Base-by-base conservation (phyloP, 2,888 invertebrate genomes). In the Caenorhabditis uteleia region DNA sequence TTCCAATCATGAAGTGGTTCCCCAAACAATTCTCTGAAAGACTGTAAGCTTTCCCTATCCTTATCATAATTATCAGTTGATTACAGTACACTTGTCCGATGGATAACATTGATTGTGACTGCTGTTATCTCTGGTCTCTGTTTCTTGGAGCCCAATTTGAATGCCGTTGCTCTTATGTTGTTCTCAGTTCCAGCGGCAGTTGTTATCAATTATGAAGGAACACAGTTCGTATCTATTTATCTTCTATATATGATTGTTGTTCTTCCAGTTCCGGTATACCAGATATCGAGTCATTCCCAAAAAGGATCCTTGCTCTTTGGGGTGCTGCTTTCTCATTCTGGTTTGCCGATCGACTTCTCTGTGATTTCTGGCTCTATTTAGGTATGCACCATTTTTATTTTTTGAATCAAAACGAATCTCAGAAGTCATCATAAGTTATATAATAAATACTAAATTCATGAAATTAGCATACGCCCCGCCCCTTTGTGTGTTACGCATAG, bases 141-240 rank as follows among this genome's bases (percentile, higher is more conserved):
- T 55, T 80, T 80, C 60, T 34, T 80, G 27, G 75, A 80, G 53
- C 80, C 80, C 7, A 76, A 77, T 45, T 47, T 80, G 29, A 80
- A 80, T 53, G 80, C 80, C 3, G 59, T 81, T 26, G 79, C 77
- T 16, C 46, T 80, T 29, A 80, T 80, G 78, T 53, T 70, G 6
- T 78, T 75, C 53, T 76, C 78, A 12, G 67, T 81, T 47, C 80
- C 80, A 7, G 71, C 77, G 1, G 70, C 72, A 0, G 55, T 69
- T 31, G 69, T 79, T 14, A 73, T 80, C 34, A 68, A 76, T 40
- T 71, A 78, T 40, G 80, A 80, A 49, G 79, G 79, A 49, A 70
- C 54, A 46, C 68, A 78, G 77, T 79, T 16, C 56, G 72, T 54
- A 14, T 21, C 31, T 18, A 18, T 33, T 25, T 27, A 14, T 16